Percentiles rank a stretch among this genome's conserved stretches.
Conservation (phyloP, 2,797 vertebrate species). For the Gobio occitaniae region DNA sequence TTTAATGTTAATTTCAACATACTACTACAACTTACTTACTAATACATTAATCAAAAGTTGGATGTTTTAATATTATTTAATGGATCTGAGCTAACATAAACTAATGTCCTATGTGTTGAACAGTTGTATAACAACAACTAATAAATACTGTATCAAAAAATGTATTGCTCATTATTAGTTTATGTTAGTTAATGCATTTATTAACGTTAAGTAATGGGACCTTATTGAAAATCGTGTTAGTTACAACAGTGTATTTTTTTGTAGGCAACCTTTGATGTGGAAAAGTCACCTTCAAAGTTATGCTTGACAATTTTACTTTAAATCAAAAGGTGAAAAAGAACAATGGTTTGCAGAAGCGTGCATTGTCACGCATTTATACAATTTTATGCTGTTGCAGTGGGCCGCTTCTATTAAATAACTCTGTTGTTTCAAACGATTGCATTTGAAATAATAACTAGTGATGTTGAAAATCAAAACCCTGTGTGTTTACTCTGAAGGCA, state of each 20-base stretch:
- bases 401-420: background rate
- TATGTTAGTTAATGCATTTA: too few species aligned
- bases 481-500: constrained; percentile 76
- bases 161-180: background rate
- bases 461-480: constrained; percentile 34
- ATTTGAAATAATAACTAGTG: constrained; percentile 3
- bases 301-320: background rate
- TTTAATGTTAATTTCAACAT: background rate
- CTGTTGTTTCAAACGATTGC: background rate
- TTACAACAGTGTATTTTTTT: background rate
- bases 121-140: background rate
- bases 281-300: constrained; percentile 40
- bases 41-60: background rate
- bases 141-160: background rate
- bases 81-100: background rate
- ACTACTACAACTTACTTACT: background rate
- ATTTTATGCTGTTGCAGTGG: constrained; percentile 6
- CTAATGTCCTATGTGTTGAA: background rate
- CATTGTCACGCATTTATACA: background rate
- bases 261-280: background rate
- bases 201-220: background rate
- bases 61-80: background rate
- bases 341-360: background rate
- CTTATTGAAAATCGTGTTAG: background rate
- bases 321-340: background rate